Evolutionary conservation across 2,113 vertebrate species (phyloP), one percentile per base, ranked within the genome.

Genomic region (Salvelinus namaycush): DNA sequence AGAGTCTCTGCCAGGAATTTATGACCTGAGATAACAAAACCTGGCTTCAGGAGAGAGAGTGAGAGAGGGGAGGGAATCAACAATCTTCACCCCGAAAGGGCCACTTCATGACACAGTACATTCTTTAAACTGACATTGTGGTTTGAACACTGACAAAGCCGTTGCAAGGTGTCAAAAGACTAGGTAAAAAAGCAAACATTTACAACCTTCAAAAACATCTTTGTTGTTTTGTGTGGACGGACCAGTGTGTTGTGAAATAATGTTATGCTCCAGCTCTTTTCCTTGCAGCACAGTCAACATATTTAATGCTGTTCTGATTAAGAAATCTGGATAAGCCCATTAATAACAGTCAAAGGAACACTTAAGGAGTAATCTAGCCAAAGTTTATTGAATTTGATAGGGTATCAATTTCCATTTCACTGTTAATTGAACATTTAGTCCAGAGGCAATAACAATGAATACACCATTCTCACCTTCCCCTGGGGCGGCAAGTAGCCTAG

Each of bases 241-340:
- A 76, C 70, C 74, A 80, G 34, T 80, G 76, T 77, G 86, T 84
- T 78, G 76, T 77, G 75, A 87, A 84, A 81, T 78, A 79, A 85
- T 88, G 88, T 88, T 80, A 85, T 81, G 89, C 82, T 84, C 39
- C 39, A 84, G 72, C 70, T 87, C 68, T 57, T 89, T 85, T 84
- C 69, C 76, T 88, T 54, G 82, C 81, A 57, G 76, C 75, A 74
- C 83, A 84, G 86, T 91, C 82, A 86, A 82, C 77, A 90, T 80
- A 81, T 54, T 34, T 20, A 72, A 73, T 81, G 75, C 80, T 74
- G 72, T 70, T 78, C 71, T 87, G 84, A 89, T 86, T 66, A 84
- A 83, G 77, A 65, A 72, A 83, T 84, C 76, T 81, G 59, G 81
- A 81, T 84, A 74, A 75, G 74, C 72, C 75, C 29, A 87, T 88